Conservation (phyloP, 2,797 vertebrate genomes). For the Microctenopoma lineatum region DNA sequence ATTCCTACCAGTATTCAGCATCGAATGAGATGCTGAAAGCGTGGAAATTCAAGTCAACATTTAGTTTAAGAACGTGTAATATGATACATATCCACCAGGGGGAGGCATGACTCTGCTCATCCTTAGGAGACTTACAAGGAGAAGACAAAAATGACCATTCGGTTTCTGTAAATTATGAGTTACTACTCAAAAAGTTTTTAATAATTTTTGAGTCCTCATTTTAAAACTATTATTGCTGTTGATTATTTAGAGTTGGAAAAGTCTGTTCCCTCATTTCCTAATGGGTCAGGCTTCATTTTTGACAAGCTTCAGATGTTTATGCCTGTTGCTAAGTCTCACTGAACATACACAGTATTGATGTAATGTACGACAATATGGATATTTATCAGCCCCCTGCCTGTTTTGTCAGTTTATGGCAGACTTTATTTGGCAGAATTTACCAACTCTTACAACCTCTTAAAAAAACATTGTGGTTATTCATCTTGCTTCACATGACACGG, state of each 20-base stretch:
- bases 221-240: not conserved
- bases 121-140: not conserved
- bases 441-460: slow-evolving; percentile 15
- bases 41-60: no score
- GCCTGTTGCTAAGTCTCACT: not conserved
- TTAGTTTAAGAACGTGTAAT: not conserved
- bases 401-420: slow-evolving; percentile 18
- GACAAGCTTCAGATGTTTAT: not conserved
- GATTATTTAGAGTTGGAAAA: slow-evolving; percentile 20
- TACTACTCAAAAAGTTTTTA: not conserved
- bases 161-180: not conserved
- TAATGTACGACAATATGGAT: slow-evolving; percentile 6
- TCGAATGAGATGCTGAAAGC: not conserved
- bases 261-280: slow-evolving; percentile 4
- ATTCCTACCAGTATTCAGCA: not conserved
- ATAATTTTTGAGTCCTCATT: not conserved
- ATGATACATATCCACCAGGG: slow-evolving; percentile 45
- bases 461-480: slow-evolving; percentile 43
- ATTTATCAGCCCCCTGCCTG: slow-evolving; percentile 19
- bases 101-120: slow-evolving; percentile 35
- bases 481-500: slow-evolving; percentile 24
- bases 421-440: slow-evolving; percentile 20
- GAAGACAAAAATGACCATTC: no score
- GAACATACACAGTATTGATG: not conserved
- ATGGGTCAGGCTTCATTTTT: slow-evolving; percentile 1